Percentiles rank a stretch among this genome's conserved stretches.
phyloP scores from a whole-genome alignment of 2,888 invertebrate genomes.

The Chesias legatella region DNA sequence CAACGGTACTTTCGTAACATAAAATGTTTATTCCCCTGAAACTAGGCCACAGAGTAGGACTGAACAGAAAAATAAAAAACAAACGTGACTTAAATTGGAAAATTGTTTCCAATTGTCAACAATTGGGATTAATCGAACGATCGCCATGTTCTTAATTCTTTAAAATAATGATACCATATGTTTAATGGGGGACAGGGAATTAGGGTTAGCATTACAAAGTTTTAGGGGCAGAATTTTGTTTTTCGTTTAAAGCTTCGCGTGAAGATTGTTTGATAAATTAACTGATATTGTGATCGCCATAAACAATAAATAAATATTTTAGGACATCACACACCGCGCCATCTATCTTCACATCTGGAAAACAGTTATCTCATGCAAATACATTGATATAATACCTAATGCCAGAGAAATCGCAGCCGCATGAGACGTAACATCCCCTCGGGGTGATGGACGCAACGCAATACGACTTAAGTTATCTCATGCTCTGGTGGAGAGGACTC shows the following conservation, averaged over 20 bases:
- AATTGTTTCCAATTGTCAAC: constrained; percentile 43
- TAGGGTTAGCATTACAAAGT: not conserved
- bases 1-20: not conserved
- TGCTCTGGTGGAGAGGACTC: no score
- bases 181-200: not conserved
- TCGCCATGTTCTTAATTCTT: constrained; percentile 38
- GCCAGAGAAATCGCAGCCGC: no score
- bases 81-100: constrained; percentile 39
- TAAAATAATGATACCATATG: constrained; percentile 21
- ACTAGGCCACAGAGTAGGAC: not conserved
- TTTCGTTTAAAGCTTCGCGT: no score
- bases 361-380: no score
- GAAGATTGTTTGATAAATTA: no score
- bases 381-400: no score
- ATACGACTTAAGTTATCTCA: no score
- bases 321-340: no score
- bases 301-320: constrained; percentile 1
- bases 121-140: constrained; percentile 40
- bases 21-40: not conserved
- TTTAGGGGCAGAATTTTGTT: not conserved
- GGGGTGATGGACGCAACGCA: no score
- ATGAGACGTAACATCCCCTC: no score
- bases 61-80: constrained; percentile 28
- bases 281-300: no score
- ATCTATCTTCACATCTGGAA: no score